A percentile compares a stretch with the other conserved stretches of the same genome.
phyloP scores from a whole-genome alignment of 2,113 vertebrate genomes.

The Dasyprocta punctata region DNA sequence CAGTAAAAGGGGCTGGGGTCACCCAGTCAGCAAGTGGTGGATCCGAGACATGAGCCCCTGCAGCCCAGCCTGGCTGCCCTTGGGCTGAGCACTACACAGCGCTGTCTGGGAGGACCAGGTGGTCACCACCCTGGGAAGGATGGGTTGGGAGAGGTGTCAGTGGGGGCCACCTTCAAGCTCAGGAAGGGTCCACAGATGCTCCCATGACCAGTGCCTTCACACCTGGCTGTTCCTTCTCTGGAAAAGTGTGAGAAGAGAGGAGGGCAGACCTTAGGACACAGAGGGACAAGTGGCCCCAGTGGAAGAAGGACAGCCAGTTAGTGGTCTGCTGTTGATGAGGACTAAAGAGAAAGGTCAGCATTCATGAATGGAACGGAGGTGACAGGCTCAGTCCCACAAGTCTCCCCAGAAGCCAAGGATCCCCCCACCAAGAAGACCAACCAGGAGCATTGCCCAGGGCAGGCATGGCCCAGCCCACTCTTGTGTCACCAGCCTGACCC shows the following conservation, averaged over 20 bases:
- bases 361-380: not conserved
- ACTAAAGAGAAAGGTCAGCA: not conserved
- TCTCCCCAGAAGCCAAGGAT: not conserved
- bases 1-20: not conserved
- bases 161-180: fast-evolving
- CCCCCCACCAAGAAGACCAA: not conserved
- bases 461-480: not conserved
- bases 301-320: not conserved
- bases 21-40: not conserved
- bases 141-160: not conserved
- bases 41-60: not conserved
- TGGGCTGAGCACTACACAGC: no score
- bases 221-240: not conserved
- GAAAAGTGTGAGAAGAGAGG: not conserved
- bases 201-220: not conserved
- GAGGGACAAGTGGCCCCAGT: not conserved
- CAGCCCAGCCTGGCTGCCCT: not conserved
- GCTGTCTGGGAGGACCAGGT: fast-evolving
- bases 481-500: not conserved
- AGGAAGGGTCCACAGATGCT: not conserved
- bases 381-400: not conserved
- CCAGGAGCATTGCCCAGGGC: not conserved
- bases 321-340: not conserved
- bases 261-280: not conserved
- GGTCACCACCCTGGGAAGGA: not conserved